Evolutionary conservation across 2,888 invertebrate genomes (phyloP).

Genomic region (Suillia variegata): DNA sequence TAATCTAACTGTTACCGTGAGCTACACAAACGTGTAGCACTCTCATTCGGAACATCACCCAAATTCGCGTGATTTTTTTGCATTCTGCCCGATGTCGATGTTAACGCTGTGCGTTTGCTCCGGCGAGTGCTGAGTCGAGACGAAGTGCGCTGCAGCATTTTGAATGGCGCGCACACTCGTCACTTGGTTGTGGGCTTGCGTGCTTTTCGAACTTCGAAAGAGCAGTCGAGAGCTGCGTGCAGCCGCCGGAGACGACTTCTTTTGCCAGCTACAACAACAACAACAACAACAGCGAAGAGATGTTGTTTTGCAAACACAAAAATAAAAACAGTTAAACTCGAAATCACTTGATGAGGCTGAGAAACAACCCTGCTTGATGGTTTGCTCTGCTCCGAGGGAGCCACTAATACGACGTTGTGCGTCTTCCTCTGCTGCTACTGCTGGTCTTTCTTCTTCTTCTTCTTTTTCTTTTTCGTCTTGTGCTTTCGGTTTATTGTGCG

Average conservation of each 20-base stretch:
- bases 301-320: background rate
- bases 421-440: background rate
- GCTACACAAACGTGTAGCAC: too few relatives aligned
- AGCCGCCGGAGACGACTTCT: too few relatives aligned
- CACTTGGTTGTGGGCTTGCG: background rate
- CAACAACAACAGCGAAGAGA: background rate
- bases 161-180: too few relatives aligned
- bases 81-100: too few relatives aligned
- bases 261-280: background rate
- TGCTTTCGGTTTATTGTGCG: background rate
- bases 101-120: background rate
- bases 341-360: conserved; percentile 12
- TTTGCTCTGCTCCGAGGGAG: too few relatives aligned
- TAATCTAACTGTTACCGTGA: too few relatives aligned
- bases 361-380: too few relatives aligned
- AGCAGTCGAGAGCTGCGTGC: too few relatives aligned
- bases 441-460: background rate
- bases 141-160: too few relatives aligned
- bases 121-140: background rate
- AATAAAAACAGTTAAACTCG: background rate
- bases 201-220: conserved; percentile 13
- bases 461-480: background rate
- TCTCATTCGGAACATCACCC: too few relatives aligned
- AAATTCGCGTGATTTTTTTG: too few relatives aligned
- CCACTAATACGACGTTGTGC: conserved; percentile 1